phyloP scores from a whole-genome alignment of 2,888 invertebrate genomes.

The Agrotis puta region DNA sequence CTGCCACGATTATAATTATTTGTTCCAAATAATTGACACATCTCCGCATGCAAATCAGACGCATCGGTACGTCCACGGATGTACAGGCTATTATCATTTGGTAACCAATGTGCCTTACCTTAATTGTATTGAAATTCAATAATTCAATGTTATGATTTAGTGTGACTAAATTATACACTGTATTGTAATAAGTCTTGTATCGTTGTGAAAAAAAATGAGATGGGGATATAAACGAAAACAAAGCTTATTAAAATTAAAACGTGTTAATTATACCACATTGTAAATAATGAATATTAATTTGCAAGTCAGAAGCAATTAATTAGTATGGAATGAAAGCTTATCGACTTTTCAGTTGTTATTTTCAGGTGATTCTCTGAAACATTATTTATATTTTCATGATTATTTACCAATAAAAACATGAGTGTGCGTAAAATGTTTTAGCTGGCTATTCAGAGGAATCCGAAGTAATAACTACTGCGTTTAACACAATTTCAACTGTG shows the following conservation, averaged over 20 bases:
- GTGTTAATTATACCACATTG: slow-evolving; percentile 1
- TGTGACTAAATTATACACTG: too few species aligned
- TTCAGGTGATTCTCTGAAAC: slow-evolving; percentile 10
- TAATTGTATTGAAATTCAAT: too few species aligned
- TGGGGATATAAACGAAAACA: neutral
- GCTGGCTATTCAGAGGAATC: neutral
- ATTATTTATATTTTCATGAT: neutral
- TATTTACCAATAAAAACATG: slow-evolving; percentile 6
- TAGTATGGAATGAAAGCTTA: slow-evolving; percentile 11
- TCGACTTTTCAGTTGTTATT: slow-evolving; percentile 26
- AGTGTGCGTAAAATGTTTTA: neutral
- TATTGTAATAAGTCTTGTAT: too few species aligned
- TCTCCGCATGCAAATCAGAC: too few species aligned
- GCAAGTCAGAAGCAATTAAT: slow-evolving; percentile 32
- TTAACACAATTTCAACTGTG: neutral
- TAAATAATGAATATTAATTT: slow-evolving; percentile 29
- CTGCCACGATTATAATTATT: too few species aligned
- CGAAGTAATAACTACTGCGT: neutral
- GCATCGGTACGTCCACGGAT: too few species aligned
- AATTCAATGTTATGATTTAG: too few species aligned
- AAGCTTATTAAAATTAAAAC: slow-evolving; percentile 27
- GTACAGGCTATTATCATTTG: too few species aligned
- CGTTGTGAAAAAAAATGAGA: too few species aligned
- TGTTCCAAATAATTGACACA: too few species aligned
- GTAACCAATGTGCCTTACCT: too few species aligned